Conservation (phyloP, 53 echinoderm and acorn worm genomes). For the Mesocentrotus franciscanus region DNA sequence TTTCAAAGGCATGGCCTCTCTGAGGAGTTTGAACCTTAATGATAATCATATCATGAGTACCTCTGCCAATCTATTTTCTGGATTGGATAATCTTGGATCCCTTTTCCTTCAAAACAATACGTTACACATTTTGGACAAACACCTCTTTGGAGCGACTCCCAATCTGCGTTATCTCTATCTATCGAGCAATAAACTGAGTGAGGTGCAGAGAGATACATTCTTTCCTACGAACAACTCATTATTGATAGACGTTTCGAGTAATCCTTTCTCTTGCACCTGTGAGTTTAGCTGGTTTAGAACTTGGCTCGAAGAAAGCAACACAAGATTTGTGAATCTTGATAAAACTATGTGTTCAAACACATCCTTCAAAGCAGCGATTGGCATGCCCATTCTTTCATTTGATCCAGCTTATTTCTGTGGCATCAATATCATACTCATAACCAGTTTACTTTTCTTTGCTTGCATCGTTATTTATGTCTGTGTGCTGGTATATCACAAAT, state of each 20-base stretch:
- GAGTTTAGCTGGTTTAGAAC: neutral
- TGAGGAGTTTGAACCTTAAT: neutral
- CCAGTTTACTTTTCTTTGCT: neutral
- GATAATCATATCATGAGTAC: neutral
- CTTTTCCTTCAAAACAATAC: neutral
- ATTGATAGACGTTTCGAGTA: neutral
- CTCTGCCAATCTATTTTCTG: neutral
- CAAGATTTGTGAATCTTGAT: neutral
- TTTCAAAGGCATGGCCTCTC: neutral
- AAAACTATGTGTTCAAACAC: neutral
- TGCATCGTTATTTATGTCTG: neutral
- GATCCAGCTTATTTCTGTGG: neutral
- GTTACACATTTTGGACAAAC: neutral
- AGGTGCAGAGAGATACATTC: neutral
- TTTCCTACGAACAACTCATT: neutral
- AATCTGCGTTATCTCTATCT: neutral
- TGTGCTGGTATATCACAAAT: neutral
- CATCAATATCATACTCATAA: neutral
- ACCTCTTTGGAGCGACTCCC: neutral
- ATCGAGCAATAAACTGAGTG: neutral
- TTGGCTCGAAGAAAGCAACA: neutral
- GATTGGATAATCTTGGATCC: neutral
- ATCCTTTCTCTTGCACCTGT: slow-evolving; percentile 43
- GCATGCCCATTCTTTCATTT: neutral
- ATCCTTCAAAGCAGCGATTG: neutral